Evolutionary conservation across 2,797 vertebrate species (phyloP), one percentile per base, ranked within the genome.

Genomic region (Anabas testudineus): DNA sequence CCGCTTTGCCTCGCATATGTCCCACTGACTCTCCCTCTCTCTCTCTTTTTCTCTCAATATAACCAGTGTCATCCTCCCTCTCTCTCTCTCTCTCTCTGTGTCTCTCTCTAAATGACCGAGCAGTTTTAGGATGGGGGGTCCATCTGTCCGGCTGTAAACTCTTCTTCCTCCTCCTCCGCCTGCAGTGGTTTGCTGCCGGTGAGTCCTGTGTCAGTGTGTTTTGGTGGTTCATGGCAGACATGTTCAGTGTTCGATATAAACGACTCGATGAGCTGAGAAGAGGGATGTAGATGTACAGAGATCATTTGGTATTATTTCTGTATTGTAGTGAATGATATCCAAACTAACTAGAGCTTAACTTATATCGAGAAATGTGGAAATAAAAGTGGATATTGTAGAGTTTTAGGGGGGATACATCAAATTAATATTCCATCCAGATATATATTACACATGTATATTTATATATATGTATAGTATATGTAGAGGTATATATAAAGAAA

Each of bases 1-100:
- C 76, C 74, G 81, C 86, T 88, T 89, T 89, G 69, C 84, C 79
- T 82, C 28, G 92, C 92, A 94, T 95, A 95, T 94, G 90, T 92
- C 93, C 80, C 80, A 63, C 84, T 85, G 70, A 79, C 86, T 82
- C 80, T 69, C 67, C 56, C 47, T 71, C 58, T 69, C 67, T 56
- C 47, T 71, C 58, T 28, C 72, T 43, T 75, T 51, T 56, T 57
- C 67, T 66, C 82, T 43, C 57, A 45, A 32, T 58, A 67, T 47
- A 63, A 60, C 77, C 77, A 48, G 71, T 72, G 72, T 86, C 78
- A 81, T 76, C 78, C 48, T 53, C 67, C 22, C 59, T 56, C 60
- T 67, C 79, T 63, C 62, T 24, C 42, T 58, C 37, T 79, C 68
- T 55, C 56, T 22, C 49, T 57, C 45, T 59, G 59, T 36, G 62